Evolutionary conservation across 2,888 invertebrate species (phyloP), one percentile per base, ranked within the genome.

Genomic region (Steinernema carpocapsae): DNA sequence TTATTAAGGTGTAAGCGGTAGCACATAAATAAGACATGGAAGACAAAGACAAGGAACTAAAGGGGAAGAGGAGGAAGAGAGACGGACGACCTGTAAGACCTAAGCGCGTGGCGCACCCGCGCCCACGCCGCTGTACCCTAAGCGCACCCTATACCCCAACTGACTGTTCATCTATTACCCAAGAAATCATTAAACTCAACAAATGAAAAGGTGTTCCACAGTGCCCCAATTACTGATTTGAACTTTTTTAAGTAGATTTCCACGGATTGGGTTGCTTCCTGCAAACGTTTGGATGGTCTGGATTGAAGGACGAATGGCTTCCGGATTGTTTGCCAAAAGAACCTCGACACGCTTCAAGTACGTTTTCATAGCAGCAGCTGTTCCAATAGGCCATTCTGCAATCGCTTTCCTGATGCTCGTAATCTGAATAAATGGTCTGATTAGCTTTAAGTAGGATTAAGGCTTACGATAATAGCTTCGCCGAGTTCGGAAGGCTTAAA

Each of bases 291-390:
- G 24, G 24, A 56, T 22, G 2, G 56, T 56, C 26, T 56, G 24
- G 26, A 56, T 56, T 10, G 56, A 22, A 14, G 56, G 56, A 6
- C 26, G 22, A 22, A 56, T 22, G 26, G 14, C 56, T 4, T 14
- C 4, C 12, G 22, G 4, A 26, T 56, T 26, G 26, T 24, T 22
- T 6, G 56, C 56, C 24, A 56, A 17, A 26, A 56, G 22, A 10
- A 56, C 22, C 22, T 56, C 56, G 7, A 56, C 26, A 4, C 56
- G 56, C 56, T 26, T 56, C 56, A 56, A 17, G 56, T 24, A 56
- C 22, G 24, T 24, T 17, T 17, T 14, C 24, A 56, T 24, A 12
- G 6, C 6, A 1, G 56, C 56, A 6, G 56, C 26, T 6, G 26
- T 26, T 3, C 56, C 56, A 4, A 56, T 56, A 3, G 56, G 56